Conservation (phyloP, 2,113 vertebrate genomes). For the Corythaeola cristata region DNA sequence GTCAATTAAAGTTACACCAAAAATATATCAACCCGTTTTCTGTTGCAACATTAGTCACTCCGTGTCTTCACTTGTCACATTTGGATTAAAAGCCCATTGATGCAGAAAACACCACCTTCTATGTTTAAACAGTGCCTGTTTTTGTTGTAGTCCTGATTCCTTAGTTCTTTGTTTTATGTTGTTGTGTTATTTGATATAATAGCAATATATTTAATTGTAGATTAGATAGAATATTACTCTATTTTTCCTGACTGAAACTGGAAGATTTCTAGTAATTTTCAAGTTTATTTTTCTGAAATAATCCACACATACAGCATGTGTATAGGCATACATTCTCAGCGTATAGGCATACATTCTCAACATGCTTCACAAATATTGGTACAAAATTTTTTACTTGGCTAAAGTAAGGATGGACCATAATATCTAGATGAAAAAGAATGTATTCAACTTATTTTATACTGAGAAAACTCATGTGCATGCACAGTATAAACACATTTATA, state of each 20-base stretch:
- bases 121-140: neutral
- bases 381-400: neutral
- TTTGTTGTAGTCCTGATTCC: neutral
- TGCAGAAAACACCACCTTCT: neutral
- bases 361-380: neutral
- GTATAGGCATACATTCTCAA: neutral
- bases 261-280: neutral
- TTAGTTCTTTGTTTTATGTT: neutral
- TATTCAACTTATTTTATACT: neutral
- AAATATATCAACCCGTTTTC: neutral
- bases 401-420: neutral
- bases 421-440: neutral
- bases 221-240: neutral
- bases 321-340: neutral
- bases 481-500: neutral
- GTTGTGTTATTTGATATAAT: neutral
- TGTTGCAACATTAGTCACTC: neutral
- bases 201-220: neutral
- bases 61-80: neutral
- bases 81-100: neutral
- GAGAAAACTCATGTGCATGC: neutral
- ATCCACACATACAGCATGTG: neutral
- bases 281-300: neutral
- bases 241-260: neutral
- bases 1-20: neutral